Evolutionary conservation across 2,113 vertebrate species (phyloP).

Genomic region (Aplodontia rufa): DNA sequence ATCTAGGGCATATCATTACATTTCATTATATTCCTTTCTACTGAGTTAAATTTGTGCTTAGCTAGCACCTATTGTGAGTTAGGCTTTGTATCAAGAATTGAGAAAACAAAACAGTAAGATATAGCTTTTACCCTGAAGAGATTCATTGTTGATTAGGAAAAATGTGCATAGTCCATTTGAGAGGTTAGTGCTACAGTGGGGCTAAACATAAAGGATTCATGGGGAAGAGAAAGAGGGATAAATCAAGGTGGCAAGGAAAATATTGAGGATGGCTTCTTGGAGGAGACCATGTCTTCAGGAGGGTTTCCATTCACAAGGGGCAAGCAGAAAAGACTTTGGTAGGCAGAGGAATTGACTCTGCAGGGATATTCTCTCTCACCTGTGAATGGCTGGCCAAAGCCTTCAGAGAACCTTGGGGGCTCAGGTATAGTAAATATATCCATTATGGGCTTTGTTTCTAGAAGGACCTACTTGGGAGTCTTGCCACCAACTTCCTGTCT

Average conservation of each 20-base stretch:
- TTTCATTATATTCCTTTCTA: neutral
- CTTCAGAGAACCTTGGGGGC: neutral
- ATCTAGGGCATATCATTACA: neutral
- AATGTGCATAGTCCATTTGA: neutral
- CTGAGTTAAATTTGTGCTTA: conserved; percentile 7
- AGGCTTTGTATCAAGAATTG: neutral
- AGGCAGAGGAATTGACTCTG: neutral
- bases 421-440: neutral
- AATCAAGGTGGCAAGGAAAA: neutral
- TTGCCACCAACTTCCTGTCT: neutral
- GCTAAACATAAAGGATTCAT: neutral
- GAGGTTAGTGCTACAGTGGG: neutral
- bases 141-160: neutral
- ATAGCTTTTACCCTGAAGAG: neutral
- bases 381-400: neutral
- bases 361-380: neutral
- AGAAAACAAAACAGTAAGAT: neutral
- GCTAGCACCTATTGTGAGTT: neutral
- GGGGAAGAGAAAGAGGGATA: neutral
- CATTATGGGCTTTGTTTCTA: neutral
- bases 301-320: neutral
- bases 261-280: neutral
- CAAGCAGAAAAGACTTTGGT: neutral
- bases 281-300: neutral
- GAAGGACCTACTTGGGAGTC: neutral